Evolutionary conservation across 2,113 vertebrate genomes (phyloP).

Genomic region (Tringa solitaria): DNA sequence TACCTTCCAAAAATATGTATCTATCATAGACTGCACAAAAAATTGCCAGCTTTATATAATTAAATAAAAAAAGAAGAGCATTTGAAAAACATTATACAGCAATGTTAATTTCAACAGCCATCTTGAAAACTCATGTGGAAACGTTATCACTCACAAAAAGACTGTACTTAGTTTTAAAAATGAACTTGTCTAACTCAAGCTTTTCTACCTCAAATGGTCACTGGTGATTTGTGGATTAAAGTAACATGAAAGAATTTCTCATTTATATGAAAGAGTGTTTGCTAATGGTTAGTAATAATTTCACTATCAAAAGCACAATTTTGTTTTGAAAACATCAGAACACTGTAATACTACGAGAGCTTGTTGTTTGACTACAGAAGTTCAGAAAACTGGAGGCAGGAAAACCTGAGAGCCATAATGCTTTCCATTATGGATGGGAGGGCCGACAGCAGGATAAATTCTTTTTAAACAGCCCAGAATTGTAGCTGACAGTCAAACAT

Average conservation of each 20-base stretch:
- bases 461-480: not conserved
- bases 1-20: not conserved
- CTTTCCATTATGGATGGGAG: not conserved
- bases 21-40: not conserved
- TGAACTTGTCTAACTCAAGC: not conserved
- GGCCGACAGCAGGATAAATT: not conserved
- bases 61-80: not conserved
- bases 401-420: not conserved
- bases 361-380: not conserved
- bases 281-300: not conserved
- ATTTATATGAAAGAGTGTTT: not conserved
- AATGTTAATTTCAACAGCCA: not conserved
- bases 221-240: not conserved
- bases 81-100: not conserved
- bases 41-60: not conserved
- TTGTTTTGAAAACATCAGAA: not conserved
- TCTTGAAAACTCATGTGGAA: not conserved
- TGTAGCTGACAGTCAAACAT: not conserved
- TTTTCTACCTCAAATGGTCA: not conserved
- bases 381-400: not conserved
- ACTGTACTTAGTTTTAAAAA: not conserved
- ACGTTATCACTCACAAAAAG: not conserved
- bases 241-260: not conserved
- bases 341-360: not conserved
- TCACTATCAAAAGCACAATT: not conserved